These are phyloP conservation scores for Drosophila truncata DNA, from an alignment of 1,140 invertebrate genomes.

Conservation along the genomic window DNA sequence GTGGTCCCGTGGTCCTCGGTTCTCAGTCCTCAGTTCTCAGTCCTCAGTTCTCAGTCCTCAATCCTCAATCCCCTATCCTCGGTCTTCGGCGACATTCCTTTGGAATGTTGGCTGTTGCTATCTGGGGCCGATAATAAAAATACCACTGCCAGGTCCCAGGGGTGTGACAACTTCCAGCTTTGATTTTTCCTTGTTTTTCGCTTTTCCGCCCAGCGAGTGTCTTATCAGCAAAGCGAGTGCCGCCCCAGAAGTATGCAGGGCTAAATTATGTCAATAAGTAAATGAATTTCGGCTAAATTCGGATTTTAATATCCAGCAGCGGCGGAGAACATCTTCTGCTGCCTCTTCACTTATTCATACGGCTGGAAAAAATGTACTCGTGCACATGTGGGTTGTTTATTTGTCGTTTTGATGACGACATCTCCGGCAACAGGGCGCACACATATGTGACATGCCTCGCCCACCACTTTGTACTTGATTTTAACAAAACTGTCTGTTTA, in stretches of 20 bases:
- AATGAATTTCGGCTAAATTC: constrained; percentile 73
- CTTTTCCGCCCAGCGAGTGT: constrained; percentile 1
- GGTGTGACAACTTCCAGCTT: constrained; percentile 70
- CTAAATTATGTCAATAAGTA: constrained; percentile 75
- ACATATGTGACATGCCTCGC: constrained; percentile 40
- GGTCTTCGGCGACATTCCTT: constrained; percentile 39
- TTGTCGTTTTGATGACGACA: constrained; percentile 51
- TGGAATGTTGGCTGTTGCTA: constrained; percentile 32
- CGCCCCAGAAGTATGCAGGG: constrained; percentile 41
- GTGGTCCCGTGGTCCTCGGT: neutral
- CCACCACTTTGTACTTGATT: constrained; percentile 59
- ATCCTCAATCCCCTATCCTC: constrained; percentile 2
- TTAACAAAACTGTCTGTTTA: constrained; percentile 61
- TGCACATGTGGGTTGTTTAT: constrained; percentile 34
- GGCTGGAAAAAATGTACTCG: constrained; percentile 7
- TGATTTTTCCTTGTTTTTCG: constrained; percentile 56
- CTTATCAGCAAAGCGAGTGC: constrained; percentile 49
- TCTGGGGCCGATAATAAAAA: constrained; percentile 70
- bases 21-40: neutral
- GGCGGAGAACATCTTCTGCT: constrained; percentile 14
- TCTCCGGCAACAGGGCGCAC: constrained; percentile 22
- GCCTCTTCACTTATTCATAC: constrained; percentile 56
- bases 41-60: neutral
- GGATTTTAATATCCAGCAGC: constrained; percentile 52
- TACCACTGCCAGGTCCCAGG: constrained; percentile 60